Base-by-base conservation (phyloP, 2,888 invertebrate species). In the Cabera pusaria region DNA sequence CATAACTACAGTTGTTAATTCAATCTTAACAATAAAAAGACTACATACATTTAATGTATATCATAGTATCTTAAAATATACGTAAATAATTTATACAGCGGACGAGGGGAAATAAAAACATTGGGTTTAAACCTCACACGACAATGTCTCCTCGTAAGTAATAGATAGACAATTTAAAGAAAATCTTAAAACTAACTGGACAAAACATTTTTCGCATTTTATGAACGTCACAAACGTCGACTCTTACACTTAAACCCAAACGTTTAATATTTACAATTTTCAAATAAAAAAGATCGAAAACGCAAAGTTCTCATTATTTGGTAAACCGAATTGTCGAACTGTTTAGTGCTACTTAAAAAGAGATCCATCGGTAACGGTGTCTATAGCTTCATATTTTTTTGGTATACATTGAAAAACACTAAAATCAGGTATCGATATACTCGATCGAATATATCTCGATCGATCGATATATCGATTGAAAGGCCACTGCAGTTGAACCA, bases 1-100 rank as follows among this genome's bases (percentile, higher is more conserved):
- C 62, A 76, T 80, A 83, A 80, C 83, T 85, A 86, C 79, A 78
- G 45, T 75, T 79, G 76, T 82, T 83, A 83, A 64, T 81, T 75
- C 76, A 76, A 91, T 91, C 92, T 91, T 92, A 91, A 90, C 83
- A 79, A 67, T 82, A 80, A 77, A 85, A 77, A 72, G 71, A 79
- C 84, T 89, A 88, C 83, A 80, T 89, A 85, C 84, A 89, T 79
- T 87, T 84, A 86, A 85, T 89, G 81, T 83, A 89, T 69, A 76
- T 85, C 80, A 83, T 71, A 76, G 65, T 72, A 71, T 57, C 80
- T 83, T 83, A 83, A 57, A 62, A 72, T 77, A 80, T 66, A 66
- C 68, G 70, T 79, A 75, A 86, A 84, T 87, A 85, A 88, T 86
- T 86, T 88, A 86, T 79, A 88, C 82, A 86, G 76, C 78, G 74